phyloP scores from a whole-genome alignment of 2,888 invertebrate genomes.

The Temnothorax rugatulus region DNA sequence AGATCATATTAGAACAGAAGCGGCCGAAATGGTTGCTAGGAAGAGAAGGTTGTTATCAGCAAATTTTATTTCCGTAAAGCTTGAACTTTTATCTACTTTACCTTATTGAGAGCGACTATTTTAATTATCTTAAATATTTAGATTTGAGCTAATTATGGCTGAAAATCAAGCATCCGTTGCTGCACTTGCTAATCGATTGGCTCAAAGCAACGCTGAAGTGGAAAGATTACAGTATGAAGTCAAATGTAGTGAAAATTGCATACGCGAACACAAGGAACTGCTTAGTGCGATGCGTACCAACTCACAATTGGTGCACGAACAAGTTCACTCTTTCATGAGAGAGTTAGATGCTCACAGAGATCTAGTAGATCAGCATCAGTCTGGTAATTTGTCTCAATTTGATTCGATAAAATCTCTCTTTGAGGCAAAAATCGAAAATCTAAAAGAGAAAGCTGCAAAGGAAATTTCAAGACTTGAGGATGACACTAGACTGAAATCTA shows the following conservation, averaged over 20 bases:
- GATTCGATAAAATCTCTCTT: slow-evolving; percentile 77
- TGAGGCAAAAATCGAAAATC: slow-evolving; percentile 78
- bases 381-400: slow-evolving; percentile 78
- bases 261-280: slow-evolving; percentile 79
- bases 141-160: slow-evolving; percentile 83
- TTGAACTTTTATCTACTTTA: slow-evolving; percentile 10
- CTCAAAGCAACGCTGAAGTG: slow-evolving; percentile 82
- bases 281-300: slow-evolving; percentile 79
- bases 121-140: slow-evolving; percentile 47
- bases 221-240: slow-evolving; percentile 81
- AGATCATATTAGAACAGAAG: slow-evolving; percentile 82
- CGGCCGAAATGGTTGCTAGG: slow-evolving; percentile 83
- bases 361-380: slow-evolving; percentile 79
- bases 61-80: slow-evolving; percentile 1
- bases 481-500: slow-evolving; percentile 73
- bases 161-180: slow-evolving; percentile 83
- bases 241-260: slow-evolving; percentile 76
- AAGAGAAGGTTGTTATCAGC: slow-evolving; percentile 74
- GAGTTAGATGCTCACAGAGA: slow-evolving; percentile 78
- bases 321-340: slow-evolving; percentile 78
- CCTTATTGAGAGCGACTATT: neutral
- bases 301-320: slow-evolving; percentile 80
- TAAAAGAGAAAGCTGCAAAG: slow-evolving; percentile 74
- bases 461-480: slow-evolving; percentile 77
- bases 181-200: slow-evolving; percentile 80